Evolutionary conservation across 1,140 invertebrate genomes (phyloP).

Genomic region (Drosophila virilis): DNA sequence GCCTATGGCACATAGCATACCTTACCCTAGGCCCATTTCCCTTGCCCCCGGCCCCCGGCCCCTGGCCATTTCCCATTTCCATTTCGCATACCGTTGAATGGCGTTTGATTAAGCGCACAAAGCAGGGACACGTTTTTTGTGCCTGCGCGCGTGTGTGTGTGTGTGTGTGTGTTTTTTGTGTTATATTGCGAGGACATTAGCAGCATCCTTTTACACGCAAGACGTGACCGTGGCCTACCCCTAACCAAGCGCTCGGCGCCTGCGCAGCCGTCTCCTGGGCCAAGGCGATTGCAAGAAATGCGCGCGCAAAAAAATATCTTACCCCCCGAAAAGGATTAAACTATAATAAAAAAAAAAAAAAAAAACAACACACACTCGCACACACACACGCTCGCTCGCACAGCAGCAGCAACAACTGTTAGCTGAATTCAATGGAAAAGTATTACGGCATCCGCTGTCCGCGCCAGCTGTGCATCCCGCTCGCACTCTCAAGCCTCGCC

Average conservation of each 20-base stretch:
- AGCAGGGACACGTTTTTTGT: conserved; percentile 45
- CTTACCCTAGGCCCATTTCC: neutral
- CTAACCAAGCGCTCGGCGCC: conserved; percentile 47
- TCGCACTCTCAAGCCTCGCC: neutral
- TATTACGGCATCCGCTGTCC: conserved; percentile 57
- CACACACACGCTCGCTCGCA: conserved; percentile 40
- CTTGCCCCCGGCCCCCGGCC: neutral
- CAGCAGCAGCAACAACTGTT: conserved; percentile 3
- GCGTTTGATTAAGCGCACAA: conserved; percentile 76
- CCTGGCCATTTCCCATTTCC: conserved; percentile 13
- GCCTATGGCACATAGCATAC: neutral
- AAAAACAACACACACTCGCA: conserved; percentile 12
- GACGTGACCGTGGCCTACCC: conserved; percentile 26
- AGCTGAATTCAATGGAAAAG: conserved; percentile 22
- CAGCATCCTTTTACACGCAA: conserved; percentile 78
- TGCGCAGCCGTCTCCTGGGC: conserved; percentile 65
- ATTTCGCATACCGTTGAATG: conserved; percentile 42
- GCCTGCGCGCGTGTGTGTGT: neutral
- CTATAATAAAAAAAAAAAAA: conserved; percentile 23
- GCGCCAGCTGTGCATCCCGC: conserved; percentile 26
- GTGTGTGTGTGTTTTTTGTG: conserved; percentile 18
- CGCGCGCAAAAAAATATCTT: conserved; percentile 68
- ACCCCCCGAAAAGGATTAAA: conserved; percentile 59
- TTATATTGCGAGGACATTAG: conserved; percentile 66
- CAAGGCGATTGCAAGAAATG: conserved; percentile 58